Conservation (phyloP, 2,888 invertebrate species). For the Leptogaster cylindrica region DNA sequence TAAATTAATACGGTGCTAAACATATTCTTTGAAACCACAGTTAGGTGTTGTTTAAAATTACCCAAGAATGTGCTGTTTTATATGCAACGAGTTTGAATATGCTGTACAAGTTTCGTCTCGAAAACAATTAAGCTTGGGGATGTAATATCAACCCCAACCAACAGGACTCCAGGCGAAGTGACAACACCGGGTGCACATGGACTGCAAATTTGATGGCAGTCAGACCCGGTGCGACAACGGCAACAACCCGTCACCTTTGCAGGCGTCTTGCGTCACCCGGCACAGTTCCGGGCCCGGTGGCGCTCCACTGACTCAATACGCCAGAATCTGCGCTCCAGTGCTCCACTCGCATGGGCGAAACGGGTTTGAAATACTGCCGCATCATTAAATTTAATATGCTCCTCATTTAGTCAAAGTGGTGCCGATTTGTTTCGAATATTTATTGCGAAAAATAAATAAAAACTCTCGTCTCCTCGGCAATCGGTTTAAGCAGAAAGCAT, state of each 20-base stretch:
- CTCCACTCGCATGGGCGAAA: conserved; percentile 51
- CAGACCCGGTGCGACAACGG: too few species aligned
- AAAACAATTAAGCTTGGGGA: too few species aligned
- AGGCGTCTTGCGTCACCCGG: conserved; percentile 25
- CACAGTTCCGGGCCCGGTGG: background rate
- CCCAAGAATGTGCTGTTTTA: too few species aligned
- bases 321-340: conserved; percentile 17
- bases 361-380: conserved; percentile 63
- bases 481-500: conserved; percentile 15
- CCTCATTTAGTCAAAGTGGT: conserved; percentile 64
- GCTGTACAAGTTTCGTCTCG: too few species aligned
- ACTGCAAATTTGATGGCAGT: too few species aligned
- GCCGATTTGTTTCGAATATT: conserved; percentile 64
- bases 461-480: conserved; percentile 1
- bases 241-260: conserved; percentile 15
- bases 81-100: too few species aligned
- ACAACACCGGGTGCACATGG: too few species aligned
- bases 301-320: background rate
- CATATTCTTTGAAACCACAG: too few species aligned
- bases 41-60: too few species aligned
- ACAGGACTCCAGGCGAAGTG: too few species aligned
- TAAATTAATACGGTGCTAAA: too few species aligned
- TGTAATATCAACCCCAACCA: too few species aligned
- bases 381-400: conserved; percentile 64
- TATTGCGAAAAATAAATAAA: conserved; percentile 56